Evolutionary conservation across 2,888 invertebrate species (phyloP), one percentile per base, ranked within the genome.

Genomic region (Lottia scabra): DNA sequence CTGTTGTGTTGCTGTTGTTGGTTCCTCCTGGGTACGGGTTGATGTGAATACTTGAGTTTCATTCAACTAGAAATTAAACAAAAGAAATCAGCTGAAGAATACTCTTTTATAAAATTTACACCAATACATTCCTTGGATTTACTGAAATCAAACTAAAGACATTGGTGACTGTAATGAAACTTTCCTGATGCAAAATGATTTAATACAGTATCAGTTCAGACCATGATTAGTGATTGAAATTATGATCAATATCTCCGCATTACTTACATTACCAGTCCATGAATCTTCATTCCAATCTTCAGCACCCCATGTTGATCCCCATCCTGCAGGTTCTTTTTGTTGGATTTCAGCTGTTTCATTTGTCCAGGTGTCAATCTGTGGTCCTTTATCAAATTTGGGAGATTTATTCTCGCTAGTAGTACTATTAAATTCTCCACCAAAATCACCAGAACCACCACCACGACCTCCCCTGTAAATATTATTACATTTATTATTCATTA

Each of bases 41-140:
- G 95, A 93, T 63, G 95, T 95, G 88, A 95, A 95, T 73, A 98
- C 97, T 92, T 97, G 97, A 66, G 96, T 96, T 89, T 98, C 97
- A 78, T 96, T 95, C 75, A 97, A 92, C 88, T 89, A 78, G 4
- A 72, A 66, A 45, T 27, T 30, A 66, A 64, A n/a, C n/a, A 65
- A 27, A 64, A n/a, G 44, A 10, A 19, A 23, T 66, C 2, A 12
- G 19, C 46, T n/a, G 26, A 19, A 67, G n/a, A n/a, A 23, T 5
- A 64, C 10, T 5, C 5, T 8, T 8, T 2, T 38, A 10, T 1
- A 38, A 38, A 38, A 38, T 38, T 38, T n/a, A n/a, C n/a, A n/a
- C n/a, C n/a, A n/a, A n/a, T n/a, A n/a, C n/a, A n/a, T n/a, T n/a
- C n/a, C n/a, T n/a, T n/a, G n/a, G 10, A 38, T 38, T 5, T 2